Conservation (phyloP, 2,113 vertebrate species). For the Formicarius rufipectus region DNA sequence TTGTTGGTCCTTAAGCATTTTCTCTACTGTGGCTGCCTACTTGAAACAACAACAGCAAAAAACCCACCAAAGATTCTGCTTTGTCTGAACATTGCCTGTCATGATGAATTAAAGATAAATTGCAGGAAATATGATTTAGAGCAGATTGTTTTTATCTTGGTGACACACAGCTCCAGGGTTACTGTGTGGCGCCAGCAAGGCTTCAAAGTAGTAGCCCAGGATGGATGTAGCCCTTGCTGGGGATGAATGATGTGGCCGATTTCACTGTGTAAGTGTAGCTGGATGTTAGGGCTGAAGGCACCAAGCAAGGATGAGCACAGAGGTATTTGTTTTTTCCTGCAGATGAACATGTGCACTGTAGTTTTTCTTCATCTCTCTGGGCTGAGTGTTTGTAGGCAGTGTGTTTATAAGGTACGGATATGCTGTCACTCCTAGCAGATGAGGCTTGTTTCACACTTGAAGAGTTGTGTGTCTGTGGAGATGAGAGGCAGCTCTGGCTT, state of each 20-base stretch:
- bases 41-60: neutral
- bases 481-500: neutral
- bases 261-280: neutral
- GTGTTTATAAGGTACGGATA: neutral
- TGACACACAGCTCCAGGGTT: neutral
- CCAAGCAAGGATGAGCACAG: neutral
- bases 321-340: neutral
- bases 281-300: neutral
- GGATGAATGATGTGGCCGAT: neutral
- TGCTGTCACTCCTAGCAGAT: neutral
- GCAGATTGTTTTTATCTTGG: neutral
- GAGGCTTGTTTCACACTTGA: neutral
- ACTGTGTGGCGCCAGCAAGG: accelerated
- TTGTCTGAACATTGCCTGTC: neutral
- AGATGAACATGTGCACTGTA: neutral
- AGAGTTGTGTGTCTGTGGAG: neutral
- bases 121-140: neutral
- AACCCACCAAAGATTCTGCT: neutral
- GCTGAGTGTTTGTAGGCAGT: neutral
- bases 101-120: neutral
- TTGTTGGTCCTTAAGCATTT: neutral
- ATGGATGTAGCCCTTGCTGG: neutral
- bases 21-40: neutral
- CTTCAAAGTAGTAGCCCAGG: neutral
- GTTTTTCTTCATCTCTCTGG: neutral